Evolutionary conservation across 1,140 invertebrate species (phyloP).

Genomic region (Chionoecetes opilio): DNA sequence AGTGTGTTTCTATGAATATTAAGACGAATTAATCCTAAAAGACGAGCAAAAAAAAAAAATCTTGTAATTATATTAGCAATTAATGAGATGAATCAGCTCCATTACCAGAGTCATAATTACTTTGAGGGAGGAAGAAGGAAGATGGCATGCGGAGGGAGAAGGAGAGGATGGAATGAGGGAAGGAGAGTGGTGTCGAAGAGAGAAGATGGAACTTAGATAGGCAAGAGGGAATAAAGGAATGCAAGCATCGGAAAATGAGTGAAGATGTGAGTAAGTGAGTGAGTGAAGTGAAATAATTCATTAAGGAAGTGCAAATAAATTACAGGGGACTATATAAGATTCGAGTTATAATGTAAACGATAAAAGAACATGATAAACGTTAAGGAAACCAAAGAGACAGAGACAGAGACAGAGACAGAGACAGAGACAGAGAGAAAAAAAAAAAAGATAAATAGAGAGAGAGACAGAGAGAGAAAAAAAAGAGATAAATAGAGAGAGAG

Average conservation of each 20-base stretch:
- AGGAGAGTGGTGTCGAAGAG: background rate
- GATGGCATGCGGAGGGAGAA: background rate
- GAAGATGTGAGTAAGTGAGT: background rate
- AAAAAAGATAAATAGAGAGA: background rate
- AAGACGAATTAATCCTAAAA: background rate
- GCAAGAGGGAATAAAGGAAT: background rate
- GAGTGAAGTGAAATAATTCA: background rate
- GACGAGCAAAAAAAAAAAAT: slow-evolving; percentile 11
- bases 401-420: slow-evolving; percentile 34
- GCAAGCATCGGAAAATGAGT: background rate
- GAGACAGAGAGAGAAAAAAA: background rate
- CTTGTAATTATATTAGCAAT: background rate
- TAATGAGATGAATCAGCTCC: background rate
- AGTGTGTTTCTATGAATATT: no score
- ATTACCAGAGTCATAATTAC: slow-evolving; percentile 38
- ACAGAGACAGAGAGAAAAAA: background rate
- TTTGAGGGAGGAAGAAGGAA: background rate
- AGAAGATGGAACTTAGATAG: background rate
- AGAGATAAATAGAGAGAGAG: background rate
- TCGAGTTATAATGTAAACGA: no score
- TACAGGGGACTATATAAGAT: no score
- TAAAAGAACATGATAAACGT: no score
- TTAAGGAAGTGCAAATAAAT: no score
- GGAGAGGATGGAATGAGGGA: background rate
- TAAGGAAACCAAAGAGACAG: no score